Percentiles rank a stretch among this genome's conserved stretches.
These are phyloP conservation scores for Barypeithes pellucidus DNA, from an alignment of 2,888 invertebrate species.

Conservation along the genomic window DNA sequence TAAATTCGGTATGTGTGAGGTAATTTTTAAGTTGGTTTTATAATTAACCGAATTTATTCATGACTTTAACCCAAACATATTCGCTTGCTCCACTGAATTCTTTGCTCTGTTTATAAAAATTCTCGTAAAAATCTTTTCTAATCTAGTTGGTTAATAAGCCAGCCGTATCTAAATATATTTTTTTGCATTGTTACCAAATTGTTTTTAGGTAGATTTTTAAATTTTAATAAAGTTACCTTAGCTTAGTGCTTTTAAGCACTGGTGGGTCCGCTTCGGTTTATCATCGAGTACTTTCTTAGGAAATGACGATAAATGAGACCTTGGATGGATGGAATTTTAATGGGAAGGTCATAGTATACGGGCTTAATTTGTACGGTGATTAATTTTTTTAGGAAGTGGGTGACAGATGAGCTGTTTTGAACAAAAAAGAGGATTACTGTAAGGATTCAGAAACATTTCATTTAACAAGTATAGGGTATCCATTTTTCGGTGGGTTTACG, in stretches of 20 bases:
- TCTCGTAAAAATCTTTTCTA: conserved; percentile 43
- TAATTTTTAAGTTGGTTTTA: conserved; percentile 15
- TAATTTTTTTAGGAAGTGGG: too few species aligned
- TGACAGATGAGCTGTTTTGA: too few species aligned
- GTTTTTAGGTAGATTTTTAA: not conserved
- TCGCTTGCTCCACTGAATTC: conserved; percentile 55
- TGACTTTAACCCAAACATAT: conserved; percentile 21
- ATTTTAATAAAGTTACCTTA: not conserved
- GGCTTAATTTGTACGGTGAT: too few species aligned
- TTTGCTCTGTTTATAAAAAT: conserved; percentile 56
- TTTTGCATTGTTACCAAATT: conserved; percentile 9
- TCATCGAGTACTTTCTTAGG: not conserved
- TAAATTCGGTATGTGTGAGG: not conserved
- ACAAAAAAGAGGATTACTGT: too few species aligned
- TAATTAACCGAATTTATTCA: conserved; percentile 29
- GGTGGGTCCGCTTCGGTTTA: not conserved
- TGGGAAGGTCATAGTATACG: too few species aligned
- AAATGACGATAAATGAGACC: not conserved
- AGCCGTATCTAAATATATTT: conserved; percentile 44
- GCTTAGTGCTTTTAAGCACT: not conserved
- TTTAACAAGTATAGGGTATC: too few species aligned
- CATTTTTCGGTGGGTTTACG: too few species aligned
- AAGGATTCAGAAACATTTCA: too few species aligned
- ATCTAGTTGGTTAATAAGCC: conserved; percentile 52
- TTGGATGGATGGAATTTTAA: too few species aligned